Evolutionary conservation across 2,888 invertebrate genomes (phyloP), one percentile per base, ranked within the genome.

Genomic region (Biston stratarius): DNA sequence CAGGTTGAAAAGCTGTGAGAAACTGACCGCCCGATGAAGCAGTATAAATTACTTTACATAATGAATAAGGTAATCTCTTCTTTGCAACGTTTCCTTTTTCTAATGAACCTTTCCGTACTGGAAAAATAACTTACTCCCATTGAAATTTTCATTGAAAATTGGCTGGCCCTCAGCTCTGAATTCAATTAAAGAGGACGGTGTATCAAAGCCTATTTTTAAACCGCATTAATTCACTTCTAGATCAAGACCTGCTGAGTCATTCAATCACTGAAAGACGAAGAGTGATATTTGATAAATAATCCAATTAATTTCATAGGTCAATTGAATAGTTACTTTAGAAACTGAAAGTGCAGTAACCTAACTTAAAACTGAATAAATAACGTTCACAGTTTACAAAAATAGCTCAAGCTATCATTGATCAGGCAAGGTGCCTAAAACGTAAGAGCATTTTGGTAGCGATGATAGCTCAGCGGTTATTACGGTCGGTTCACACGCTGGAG

Each of bases 121-220:
- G 36, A 51, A 48, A 51, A 61, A 61, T 52, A 36, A 33, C 10
- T 67, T 12, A 57, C 47, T 42, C 45, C 38, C n/a, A 61, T 61
- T 58, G 51, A 66, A 61, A 45, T 48, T 55, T 61, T 65, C 47
- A 61, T 56, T 61, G 56, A 42, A 56, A 66, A 66, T 52, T 57
- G 38, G 36, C 34, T 7, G 38, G 36, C 14, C 56, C 38, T 55
- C 15, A 52, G 42, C 44, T 47, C n/a, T n/a, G 67, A 60, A 67
- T 64, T 48, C 67, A 70, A 70, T 67, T 59, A 67, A 57, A 52
- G 42, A 24, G 67, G 49, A 51, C 47, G 53, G 53, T 67, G 67
- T 63, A 67, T 67, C 58, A 58, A 52, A 42, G 55, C 33, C 61
- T 72, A 71, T 71, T 72, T 74, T 64, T 66, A 66, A 64, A 49